phyloP scores from a whole-genome alignment of 2,797 vertebrate species.

The Thaleichthys pacificus region DNA sequence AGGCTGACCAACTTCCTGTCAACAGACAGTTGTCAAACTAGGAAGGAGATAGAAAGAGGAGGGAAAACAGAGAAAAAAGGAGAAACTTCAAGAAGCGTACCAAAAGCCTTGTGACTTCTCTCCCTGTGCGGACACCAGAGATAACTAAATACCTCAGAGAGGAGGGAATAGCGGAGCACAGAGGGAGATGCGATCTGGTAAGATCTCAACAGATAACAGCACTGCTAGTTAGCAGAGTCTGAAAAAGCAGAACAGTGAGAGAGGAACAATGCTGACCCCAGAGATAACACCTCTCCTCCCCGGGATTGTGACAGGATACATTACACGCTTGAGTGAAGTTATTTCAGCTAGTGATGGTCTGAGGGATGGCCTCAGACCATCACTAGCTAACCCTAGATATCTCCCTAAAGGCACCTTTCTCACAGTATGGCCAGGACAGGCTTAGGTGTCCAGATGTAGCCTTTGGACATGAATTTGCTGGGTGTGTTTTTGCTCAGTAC shows the following conservation, averaged over 20 bases:
- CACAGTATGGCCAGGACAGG: too few species aligned
- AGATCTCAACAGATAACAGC: slow-evolving; percentile 2
- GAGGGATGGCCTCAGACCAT: too few species aligned
- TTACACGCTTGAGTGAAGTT: not conserved
- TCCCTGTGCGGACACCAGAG: not conserved
- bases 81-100: too few species aligned
- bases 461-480: too few species aligned
- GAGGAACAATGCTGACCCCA: not conserved
- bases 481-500: too few species aligned
- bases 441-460: too few species aligned
- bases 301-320: not conserved
- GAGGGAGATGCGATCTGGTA: not conserved
- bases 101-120: too few species aligned
- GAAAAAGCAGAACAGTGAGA: not conserved
- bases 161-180: not conserved
- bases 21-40: slow-evolving; percentile 20
- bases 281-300: not conserved
- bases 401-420: too few species aligned
- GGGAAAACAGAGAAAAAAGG: not conserved
- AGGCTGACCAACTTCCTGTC: slow-evolving; percentile 40
- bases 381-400: too few species aligned
- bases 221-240: not conserved
- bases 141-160: not conserved
- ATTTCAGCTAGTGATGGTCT: too few species aligned
- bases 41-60: not conserved